Percentiles rank a stretch among this genome's conserved stretches.
Conservation (phyloP, 2,113 vertebrate genomes). For the Pterocles gutturalis region DNA sequence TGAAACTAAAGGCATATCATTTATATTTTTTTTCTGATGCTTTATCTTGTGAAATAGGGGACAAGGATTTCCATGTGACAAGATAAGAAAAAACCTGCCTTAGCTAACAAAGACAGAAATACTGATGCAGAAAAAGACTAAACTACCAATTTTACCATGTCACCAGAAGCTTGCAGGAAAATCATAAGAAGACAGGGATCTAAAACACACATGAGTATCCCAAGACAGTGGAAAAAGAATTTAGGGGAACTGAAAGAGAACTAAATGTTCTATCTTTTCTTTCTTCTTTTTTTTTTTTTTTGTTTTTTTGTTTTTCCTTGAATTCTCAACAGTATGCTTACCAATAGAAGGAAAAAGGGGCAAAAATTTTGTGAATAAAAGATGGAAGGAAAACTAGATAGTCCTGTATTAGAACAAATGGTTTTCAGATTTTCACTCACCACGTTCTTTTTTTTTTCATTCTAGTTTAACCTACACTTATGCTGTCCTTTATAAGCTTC, state of each 20-base stretch:
- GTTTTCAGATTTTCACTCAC: not conserved
- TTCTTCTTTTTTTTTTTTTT: not conserved
- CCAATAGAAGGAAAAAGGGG: not conserved
- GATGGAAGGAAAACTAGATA: not conserved
- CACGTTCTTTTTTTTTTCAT: not conserved
- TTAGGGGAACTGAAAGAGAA: not conserved
- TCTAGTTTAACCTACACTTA: not conserved
- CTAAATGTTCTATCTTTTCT: not conserved
- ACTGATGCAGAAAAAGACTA: not conserved
- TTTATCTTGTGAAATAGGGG: not conserved
- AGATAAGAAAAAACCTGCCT: not conserved
- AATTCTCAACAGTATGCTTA: not conserved
- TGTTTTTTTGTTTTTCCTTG: not conserved
- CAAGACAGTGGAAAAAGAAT: not conserved
- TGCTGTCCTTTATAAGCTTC: not conserved
- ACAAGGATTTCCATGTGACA: not conserved
- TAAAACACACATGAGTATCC: not conserved
- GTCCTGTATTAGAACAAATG: not conserved
- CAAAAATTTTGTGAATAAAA: not conserved
- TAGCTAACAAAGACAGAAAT: slow-evolving; percentile 17
- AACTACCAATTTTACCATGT: not conserved
- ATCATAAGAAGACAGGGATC: not conserved
- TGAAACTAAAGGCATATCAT: not conserved
- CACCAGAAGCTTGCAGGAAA: not conserved
- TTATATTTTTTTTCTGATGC: not conserved